These are phyloP conservation scores for Pristionchus pacificus DNA, from an alignment of 1,140 invertebrate species.

Conservation along the genomic window DNA sequence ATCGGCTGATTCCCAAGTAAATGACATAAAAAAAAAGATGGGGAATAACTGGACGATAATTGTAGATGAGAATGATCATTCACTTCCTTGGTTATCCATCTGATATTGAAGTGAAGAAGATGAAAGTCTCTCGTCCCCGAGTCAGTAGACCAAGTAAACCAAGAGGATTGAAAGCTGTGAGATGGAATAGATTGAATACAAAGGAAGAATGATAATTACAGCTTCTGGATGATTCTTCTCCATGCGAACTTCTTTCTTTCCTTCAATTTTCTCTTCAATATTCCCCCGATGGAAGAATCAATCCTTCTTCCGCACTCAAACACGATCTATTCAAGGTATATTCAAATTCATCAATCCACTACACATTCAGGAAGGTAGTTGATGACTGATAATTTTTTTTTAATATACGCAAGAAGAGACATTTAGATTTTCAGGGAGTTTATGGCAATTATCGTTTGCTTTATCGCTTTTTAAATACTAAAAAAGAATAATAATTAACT, in stretches of 20 bases:
- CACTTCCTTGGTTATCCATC: slow-evolving; percentile 95
- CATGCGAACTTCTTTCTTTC: background rate
- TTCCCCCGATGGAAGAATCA: background rate
- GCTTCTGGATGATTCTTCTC: background rate
- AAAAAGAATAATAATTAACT: background rate
- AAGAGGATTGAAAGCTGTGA: slow-evolving; percentile 27
- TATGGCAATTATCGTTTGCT: too few species aligned
- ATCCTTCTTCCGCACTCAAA: background rate
- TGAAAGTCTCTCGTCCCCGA: slow-evolving; percentile 28
- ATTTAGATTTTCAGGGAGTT: too few species aligned
- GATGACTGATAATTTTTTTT: too few species aligned
- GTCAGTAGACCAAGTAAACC: slow-evolving; percentile 10
- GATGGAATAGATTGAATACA: too few species aligned
- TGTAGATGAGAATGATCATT: slow-evolving; percentile 86
- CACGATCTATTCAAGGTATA: background rate
- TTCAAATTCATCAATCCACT: too few species aligned
- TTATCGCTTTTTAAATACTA: too few species aligned
- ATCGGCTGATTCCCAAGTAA: slow-evolving; percentile 84
- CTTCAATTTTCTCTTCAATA: background rate
- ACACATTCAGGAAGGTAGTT: background rate
- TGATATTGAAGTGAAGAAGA: slow-evolving; percentile 37
- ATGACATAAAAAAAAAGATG: too few species aligned
- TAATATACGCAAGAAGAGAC: too few species aligned
- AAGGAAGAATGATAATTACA: too few species aligned
- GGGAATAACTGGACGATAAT: background rate